Conservation (phyloP, 1,140 invertebrate species). For the Diprion similis region DNA sequence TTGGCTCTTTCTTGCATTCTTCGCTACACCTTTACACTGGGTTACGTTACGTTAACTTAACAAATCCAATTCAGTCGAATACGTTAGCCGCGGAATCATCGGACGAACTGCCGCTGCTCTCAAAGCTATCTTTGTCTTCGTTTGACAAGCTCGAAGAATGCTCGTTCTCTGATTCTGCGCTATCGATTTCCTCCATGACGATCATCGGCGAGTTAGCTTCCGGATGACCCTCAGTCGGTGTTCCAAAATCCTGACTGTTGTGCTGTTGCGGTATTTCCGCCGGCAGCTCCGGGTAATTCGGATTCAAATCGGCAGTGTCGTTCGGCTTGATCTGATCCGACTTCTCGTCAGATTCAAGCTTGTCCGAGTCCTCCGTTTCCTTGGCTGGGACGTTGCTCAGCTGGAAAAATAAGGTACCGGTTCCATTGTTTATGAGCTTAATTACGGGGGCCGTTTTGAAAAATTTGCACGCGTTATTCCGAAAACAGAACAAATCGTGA, state of each 20-base stretch:
- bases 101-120: not conserved
- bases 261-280: not conserved
- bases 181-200: not conserved
- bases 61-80: not conserved
- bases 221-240: not conserved
- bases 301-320: constrained; percentile 35
- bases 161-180: not conserved
- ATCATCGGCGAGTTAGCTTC: not conserved
- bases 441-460: too few relatives aligned
- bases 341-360: constrained; percentile 36
- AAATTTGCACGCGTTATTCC: too few relatives aligned
- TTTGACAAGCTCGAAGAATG: not conserved
- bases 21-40: not conserved
- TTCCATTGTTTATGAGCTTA: too few relatives aligned
- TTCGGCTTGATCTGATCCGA: constrained; percentile 38
- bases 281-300: constrained; percentile 24
- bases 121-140: not conserved
- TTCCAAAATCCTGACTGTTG: constrained; percentile 1
- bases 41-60: not conserved
- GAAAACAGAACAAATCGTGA: too few relatives aligned
- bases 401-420: not conserved
- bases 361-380: constrained; percentile 36
- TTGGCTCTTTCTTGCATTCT: not conserved
- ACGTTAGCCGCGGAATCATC: not conserved
- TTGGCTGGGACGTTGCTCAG: not conserved